Base-by-base conservation (phyloP, 2,113 vertebrate species). In the Oreochromis spilurus region DNA sequence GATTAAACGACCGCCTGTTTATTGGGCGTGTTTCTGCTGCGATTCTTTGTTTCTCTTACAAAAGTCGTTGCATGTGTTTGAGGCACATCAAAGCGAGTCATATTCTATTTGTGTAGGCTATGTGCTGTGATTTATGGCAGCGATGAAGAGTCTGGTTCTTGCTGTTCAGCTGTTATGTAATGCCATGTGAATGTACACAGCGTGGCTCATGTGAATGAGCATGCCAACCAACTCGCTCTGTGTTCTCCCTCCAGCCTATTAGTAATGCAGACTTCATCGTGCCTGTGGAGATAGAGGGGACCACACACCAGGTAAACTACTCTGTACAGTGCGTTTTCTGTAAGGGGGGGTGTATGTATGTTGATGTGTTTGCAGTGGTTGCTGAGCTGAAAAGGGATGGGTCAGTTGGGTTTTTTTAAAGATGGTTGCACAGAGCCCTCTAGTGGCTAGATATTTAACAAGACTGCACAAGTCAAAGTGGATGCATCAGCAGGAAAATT, bases 261-360 rank as follows among this genome's bases (percentile, higher is more conserved):
- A 97, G 94, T 95, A 98, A 99, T 31, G 98, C 98, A 4, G 98
- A 98, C 95, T 99, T 99, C 95, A 97, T 98, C 90, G 98, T 99
- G 92, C 98, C 98, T 4, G 95, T 96, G 91, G 97, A 99, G 95
- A 99, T 98, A 75, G 98, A 99, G 92, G 98, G 98, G 92, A 97
- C 97, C 93, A 97, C 97, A 89, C 97, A 98, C 94, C 97, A 99
- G 97, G 98, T 99, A 94, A 97, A 83, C 34, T 55, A 31, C 70
- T 24, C 9, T 83, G 62, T 82, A 82, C 53, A 81, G 75, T 81
- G 84, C 77, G n/a, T 84, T 57, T 82, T 58, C 31, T 26, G 57
- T 83, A 4, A 16, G 17, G 34, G 4, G 40, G 6, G 8, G 0
- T 83, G 67, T 85, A 10, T 90, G 91, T 89, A 26, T 88, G 90